Conservation (phyloP, 2,113 vertebrate genomes). For the Onychostoma macrolepis region DNA sequence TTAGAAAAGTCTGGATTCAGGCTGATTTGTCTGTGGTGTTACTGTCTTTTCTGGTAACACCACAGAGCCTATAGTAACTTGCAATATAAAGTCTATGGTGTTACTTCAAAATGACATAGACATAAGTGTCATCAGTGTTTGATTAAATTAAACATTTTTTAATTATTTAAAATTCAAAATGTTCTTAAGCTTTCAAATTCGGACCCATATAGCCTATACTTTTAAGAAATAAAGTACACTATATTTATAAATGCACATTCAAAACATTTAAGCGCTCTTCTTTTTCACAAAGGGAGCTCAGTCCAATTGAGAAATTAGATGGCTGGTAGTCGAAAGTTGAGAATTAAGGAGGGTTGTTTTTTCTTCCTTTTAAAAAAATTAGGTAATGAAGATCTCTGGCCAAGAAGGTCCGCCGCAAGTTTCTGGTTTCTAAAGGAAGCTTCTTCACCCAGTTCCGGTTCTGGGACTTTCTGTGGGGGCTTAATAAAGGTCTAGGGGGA, state of each 20-base stretch:
- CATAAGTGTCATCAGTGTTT: too few species aligned
- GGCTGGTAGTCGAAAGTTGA: not conserved
- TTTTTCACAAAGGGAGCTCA: not conserved
- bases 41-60: too few species aligned
- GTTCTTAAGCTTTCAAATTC: too few species aligned
- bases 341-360: not conserved
- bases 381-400: not conserved
- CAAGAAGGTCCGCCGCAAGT: not conserved
- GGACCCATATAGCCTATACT: too few species aligned
- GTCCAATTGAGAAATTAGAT: not conserved
- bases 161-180: too few species aligned
- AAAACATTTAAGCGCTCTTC: not conserved
- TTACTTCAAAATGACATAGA: too few species aligned
- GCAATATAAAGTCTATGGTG: too few species aligned
- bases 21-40: too few species aligned
- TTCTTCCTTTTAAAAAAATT: too few species aligned
- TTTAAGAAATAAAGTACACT: not conserved
- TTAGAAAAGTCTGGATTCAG: too few species aligned
- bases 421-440: slow-evolving; percentile 1
- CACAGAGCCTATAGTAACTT: too few species aligned
- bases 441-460: slow-evolving; percentile 23
- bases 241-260: not conserved
- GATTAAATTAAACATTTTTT: too few species aligned
- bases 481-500: slow-evolving; percentile 67
- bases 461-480: slow-evolving; percentile 28